Conservation (phyloP, 2,797 vertebrate genomes). For the Eupleurogrammus muticus region DNA sequence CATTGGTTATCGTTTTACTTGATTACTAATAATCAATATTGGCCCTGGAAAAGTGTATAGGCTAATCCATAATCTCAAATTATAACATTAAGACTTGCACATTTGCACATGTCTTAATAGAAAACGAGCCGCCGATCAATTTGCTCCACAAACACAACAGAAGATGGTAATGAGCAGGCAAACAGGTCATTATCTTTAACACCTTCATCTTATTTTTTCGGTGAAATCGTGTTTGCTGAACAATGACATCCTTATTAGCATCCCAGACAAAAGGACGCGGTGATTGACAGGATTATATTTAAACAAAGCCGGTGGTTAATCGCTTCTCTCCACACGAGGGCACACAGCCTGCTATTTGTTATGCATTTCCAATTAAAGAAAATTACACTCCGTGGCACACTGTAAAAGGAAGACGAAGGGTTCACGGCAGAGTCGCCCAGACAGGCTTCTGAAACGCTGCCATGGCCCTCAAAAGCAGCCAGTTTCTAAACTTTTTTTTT, state of each 20-base stretch:
- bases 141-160: constrained; percentile 43
- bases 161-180: constrained; percentile 56
- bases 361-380: constrained; percentile 73
- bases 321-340: constrained; percentile 67
- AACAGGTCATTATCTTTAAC: constrained; percentile 73
- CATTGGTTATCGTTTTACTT: no score
- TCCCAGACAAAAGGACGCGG: constrained; percentile 63
- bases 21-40: no score
- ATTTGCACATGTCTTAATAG: constrained; percentile 32
- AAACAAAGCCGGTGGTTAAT: constrained; percentile 78
- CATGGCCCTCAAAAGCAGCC: neutral
- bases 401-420: constrained; percentile 52
- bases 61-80: neutral
- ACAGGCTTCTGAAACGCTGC: neutral
- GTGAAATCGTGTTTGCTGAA: constrained; percentile 77
- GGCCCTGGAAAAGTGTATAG: no score
- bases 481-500: neutral
- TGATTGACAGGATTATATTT: constrained; percentile 82
- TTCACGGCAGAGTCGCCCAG: neutral
- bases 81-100: constrained; percentile 6
- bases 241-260: constrained; percentile 79
- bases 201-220: constrained; percentile 68
- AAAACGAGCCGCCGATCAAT: constrained; percentile 54
- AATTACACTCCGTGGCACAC: constrained; percentile 68
- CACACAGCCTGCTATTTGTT: constrained; percentile 69